Base-by-base conservation (phyloP, 2,888 invertebrate genomes). In the Anoplius nigerrimus region DNA sequence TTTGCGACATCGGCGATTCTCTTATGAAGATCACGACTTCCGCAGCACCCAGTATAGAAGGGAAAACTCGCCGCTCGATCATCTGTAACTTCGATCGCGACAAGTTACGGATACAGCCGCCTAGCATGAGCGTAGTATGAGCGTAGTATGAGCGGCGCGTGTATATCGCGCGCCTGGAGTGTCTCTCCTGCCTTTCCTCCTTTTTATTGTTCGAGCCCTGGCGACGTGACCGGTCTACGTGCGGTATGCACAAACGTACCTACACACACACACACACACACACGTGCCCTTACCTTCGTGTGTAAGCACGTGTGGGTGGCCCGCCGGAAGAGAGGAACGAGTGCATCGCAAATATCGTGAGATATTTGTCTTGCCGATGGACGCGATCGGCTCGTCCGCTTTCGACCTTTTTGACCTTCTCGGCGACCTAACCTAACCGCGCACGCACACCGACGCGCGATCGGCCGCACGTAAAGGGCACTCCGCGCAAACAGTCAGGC, bases 341-440 rank as follows among this genome's bases (percentile, higher is more conserved):
- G 78, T 76, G 78, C 72, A 78, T 78, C 68, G 78, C 72, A 78
- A 78, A 78, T 76, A 78, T 71, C 71, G 59, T 67, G 45, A 60
- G 69, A 60, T 76, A 74, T 78, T 78, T 78, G 68, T 76, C 72
- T 69, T 71, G 58, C 48, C 69, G 74, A 71, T 72, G 69, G 73
- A 22, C 69, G 34, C 57, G 62, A 58, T 57, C 48, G 18, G n/a
- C 6, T 11, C 11, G 34, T 11, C 34, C 34, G 11, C 34, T 6
- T 5, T 34, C 34, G 34, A 34, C 34, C 4, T 27, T 27, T 27
- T 27, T 6, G 6, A 27, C 27, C 6, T 27, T 34, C 34, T 6
- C 34, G 11, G 2, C 34, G 34, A 8, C 2, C 11, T 6, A 3
- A 3, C 11, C 34, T 13, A 13, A 34, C 34, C 4, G 6, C 11